Evolutionary conservation across 2,113 vertebrate genomes (phyloP).

Genomic region (Mola mola): DNA sequence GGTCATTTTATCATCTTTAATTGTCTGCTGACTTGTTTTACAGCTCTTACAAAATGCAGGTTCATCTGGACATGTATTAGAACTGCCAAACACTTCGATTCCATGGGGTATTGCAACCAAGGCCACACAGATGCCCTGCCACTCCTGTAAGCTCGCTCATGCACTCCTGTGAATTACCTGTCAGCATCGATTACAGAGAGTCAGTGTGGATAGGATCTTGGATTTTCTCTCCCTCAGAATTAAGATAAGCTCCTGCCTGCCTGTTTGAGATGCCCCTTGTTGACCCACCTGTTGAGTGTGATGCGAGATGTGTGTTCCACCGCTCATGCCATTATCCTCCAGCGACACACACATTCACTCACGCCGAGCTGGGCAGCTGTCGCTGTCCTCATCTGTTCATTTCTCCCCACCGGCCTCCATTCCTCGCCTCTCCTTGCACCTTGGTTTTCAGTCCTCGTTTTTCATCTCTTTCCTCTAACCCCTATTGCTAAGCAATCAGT

Average conservation of each 20-base stretch:
- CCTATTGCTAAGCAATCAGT: slow-evolving; percentile 51
- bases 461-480: slow-evolving; percentile 43
- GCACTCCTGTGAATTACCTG: slow-evolving; percentile 81
- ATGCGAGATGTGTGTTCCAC: slow-evolving; percentile 56
- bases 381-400: slow-evolving; percentile 62
- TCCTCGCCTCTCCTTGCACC: slow-evolving; percentile 55
- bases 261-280: slow-evolving; percentile 75
- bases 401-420: slow-evolving; percentile 38
- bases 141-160: slow-evolving; percentile 68
- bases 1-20: no score
- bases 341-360: slow-evolving; percentile 27
- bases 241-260: slow-evolving; percentile 82
- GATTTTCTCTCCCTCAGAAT: slow-evolving; percentile 83
- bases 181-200: slow-evolving; percentile 82
- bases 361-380: slow-evolving; percentile 36
- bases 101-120: slow-evolving; percentile 44
- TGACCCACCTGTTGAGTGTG: slow-evolving; percentile 75
- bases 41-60: slow-evolving; percentile 52
- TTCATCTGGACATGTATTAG: slow-evolving; percentile 44
- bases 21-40: slow-evolving; percentile 37
- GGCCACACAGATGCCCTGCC: slow-evolving; percentile 53
- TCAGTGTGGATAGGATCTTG: slow-evolving; percentile 78
- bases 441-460: slow-evolving; percentile 61
- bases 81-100: slow-evolving; percentile 66
- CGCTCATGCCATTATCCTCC: slow-evolving; percentile 51